phyloP scores from a whole-genome alignment of 2,113 vertebrate species.

The Onychostruthus taczanowskii region DNA sequence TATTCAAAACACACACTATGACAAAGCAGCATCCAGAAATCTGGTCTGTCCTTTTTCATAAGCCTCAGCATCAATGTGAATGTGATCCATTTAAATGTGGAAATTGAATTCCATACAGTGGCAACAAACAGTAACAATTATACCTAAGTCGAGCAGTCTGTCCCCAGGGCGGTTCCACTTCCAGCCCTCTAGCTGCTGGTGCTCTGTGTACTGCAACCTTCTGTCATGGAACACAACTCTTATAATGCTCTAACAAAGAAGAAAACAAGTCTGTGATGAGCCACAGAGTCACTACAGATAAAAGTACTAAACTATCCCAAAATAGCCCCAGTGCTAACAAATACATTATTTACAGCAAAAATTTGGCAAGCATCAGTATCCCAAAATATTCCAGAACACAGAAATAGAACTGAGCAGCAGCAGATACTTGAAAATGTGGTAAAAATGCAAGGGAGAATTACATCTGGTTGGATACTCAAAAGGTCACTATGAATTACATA shows the following conservation, averaged over 20 bases:
- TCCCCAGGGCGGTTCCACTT: conserved; percentile 84
- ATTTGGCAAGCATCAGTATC: background rate
- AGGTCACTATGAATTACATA: background rate
- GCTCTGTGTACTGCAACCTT: conserved; percentile 80
- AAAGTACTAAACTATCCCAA: background rate
- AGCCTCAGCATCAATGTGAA: background rate
- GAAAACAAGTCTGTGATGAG: background rate
- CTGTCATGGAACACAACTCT: conserved; percentile 83
- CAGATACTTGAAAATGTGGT: background rate
- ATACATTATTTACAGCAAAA: background rate
- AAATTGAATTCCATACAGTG: background rate
- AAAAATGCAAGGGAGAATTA: background rate
- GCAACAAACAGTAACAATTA: background rate
- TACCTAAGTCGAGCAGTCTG: conserved; percentile 80
- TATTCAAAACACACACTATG: background rate
- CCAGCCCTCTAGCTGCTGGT: conserved; percentile 83
- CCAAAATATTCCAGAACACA: background rate
- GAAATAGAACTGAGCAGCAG: background rate
- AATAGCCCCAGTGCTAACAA: background rate
- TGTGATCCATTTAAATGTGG: background rate
- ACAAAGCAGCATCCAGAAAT: background rate
- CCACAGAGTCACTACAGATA: background rate
- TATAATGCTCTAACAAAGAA: conserved; percentile 75
- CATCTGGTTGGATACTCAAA: background rate
- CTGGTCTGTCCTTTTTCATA: background rate